Conservation (phyloP, 2,113 vertebrate species). For the Silurus meridionalis region DNA sequence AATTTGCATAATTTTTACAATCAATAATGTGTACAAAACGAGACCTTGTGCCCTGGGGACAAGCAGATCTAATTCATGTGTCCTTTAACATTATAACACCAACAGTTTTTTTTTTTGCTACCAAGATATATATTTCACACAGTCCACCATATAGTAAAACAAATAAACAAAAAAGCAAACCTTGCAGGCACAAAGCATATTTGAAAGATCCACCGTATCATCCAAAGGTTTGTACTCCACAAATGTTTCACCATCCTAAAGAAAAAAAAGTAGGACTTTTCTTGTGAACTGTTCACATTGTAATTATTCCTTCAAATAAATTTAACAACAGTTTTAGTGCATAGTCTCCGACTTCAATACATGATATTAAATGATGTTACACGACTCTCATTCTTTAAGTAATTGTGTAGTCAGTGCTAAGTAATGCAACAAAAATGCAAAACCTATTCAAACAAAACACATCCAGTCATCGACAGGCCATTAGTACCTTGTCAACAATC, state of each 20-base stretch:
- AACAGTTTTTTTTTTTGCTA: not conserved
- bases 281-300: not conserved
- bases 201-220: slow-evolving; percentile 86
- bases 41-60: not conserved
- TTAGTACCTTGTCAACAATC: slow-evolving; percentile 86
- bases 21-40: not conserved
- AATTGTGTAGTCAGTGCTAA: not conserved
- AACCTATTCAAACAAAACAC: not conserved
- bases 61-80: not conserved
- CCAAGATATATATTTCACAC: not conserved
- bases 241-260: slow-evolving; percentile 84
- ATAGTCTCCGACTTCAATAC: not conserved
- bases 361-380: not conserved
- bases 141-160: not conserved
- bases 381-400: not conserved
- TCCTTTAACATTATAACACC: not conserved
- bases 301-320: not conserved
- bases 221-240: slow-evolving; percentile 91
- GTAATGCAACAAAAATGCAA: not conserved
- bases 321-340: not conserved
- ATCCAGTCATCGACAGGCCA: not conserved
- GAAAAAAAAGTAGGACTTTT: not conserved
- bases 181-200: slow-evolving; percentile 94
- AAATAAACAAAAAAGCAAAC: slow-evolving; percentile 66
- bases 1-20: not conserved